Percentiles rank a stretch among this genome's conserved stretches.
Evolutionary conservation across 2,888 invertebrate species (phyloP).

Genomic region (Scaptomyza polygonia): DNA sequence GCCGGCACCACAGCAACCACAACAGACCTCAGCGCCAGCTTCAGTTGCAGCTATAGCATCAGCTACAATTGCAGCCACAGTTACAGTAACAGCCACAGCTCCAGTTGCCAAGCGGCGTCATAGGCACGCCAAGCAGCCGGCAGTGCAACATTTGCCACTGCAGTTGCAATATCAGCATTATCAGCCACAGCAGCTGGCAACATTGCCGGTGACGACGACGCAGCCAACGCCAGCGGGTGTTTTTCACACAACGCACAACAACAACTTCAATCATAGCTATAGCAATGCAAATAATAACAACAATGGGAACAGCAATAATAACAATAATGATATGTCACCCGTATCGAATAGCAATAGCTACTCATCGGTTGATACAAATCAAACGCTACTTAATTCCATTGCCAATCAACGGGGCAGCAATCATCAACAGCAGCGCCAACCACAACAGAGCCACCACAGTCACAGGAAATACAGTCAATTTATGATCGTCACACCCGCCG

Average conservation of each 20-base stretch:
- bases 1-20: constrained; percentile 74
- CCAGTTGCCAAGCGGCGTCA: constrained; percentile 72
- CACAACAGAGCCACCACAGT: constrained; percentile 40
- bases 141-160: constrained; percentile 67
- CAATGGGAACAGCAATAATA: constrained; percentile 59
- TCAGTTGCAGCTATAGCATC: constrained; percentile 33
- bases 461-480: constrained; percentile 83
- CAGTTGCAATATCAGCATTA: constrained; percentile 71
- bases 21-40: constrained; percentile 53
- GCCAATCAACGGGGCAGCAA: constrained; percentile 61
- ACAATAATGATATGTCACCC: constrained; percentile 74
- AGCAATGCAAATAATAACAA: constrained; percentile 70
- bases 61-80: constrained; percentile 46
- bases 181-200: constrained; percentile 47
- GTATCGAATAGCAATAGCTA: constrained; percentile 81
- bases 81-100: constrained; percentile 57
- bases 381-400: constrained; percentile 81
- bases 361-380: constrained; percentile 83
- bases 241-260: constrained; percentile 66
- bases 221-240: constrained; percentile 80
- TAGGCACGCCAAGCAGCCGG: constrained; percentile 54
- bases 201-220: constrained; percentile 71
- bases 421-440: constrained; percentile 47
- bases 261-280: constrained; percentile 48
- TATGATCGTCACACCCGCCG: constrained; percentile 84